A percentile compares a stretch with the other conserved stretches of the same genome.
Conservation (phyloP, 2,888 invertebrate species). For the Chrysodeixis includens region DNA sequence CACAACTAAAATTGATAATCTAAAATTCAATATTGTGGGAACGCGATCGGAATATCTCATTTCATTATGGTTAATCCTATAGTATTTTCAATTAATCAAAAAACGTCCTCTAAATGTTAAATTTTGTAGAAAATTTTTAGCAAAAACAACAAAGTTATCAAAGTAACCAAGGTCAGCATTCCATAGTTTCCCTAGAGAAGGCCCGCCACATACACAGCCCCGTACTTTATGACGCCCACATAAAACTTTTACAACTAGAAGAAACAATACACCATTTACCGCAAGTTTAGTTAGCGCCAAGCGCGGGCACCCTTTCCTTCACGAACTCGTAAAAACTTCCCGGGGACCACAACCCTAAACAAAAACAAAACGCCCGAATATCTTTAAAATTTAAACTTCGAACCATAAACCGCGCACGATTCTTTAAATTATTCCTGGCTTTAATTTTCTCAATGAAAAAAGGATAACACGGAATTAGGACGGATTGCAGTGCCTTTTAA, state of each 20-base stretch:
- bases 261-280: constrained; percentile 13
- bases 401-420: constrained; percentile 61
- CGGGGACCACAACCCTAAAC: constrained; percentile 24
- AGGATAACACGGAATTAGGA: constrained; percentile 67
- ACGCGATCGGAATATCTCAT: background rate
- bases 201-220: background rate
- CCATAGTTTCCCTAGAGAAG: background rate
- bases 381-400: constrained; percentile 37
- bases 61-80: background rate
- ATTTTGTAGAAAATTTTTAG: background rate
- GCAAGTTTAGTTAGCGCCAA: constrained; percentile 18
- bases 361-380: constrained; percentile 34
- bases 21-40: background rate
- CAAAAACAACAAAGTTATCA: background rate
- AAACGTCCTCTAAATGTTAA: too few species aligned
- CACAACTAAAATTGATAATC: background rate
- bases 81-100: background rate
- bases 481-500: constrained; percentile 67
- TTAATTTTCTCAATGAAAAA: constrained; percentile 67
- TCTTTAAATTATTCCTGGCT: constrained; percentile 64
- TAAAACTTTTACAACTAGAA: constrained; percentile 5
- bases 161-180: background rate
- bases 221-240: constrained; percentile 7
- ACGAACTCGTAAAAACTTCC: constrained; percentile 40
- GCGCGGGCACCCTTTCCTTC: background rate